A percentile compares a stretch with the other conserved stretches of the same genome.
Evolutionary conservation across 2,113 vertebrate genomes (phyloP).

Genomic region (Pangasianodon gigas): DNA sequence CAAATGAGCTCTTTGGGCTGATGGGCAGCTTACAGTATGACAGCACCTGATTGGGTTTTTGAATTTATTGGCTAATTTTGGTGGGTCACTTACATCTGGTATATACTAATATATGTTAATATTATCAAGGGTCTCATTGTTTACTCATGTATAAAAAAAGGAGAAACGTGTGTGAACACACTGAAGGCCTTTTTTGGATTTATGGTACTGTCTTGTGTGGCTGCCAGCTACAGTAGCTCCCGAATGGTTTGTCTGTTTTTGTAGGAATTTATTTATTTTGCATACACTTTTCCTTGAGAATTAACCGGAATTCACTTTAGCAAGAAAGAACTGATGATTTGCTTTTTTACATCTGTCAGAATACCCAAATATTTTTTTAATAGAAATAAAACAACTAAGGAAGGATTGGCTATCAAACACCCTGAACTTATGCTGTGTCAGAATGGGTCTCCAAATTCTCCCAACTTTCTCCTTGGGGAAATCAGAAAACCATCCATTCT

Average conservation of each 20-base stretch:
- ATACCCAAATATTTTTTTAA: background rate
- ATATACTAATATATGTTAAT: constrained; percentile 56
- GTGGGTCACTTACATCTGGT: constrained; percentile 65
- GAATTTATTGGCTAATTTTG: constrained; percentile 77
- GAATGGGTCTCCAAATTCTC: no score
- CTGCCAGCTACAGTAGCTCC: background rate
- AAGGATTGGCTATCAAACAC: background rate
- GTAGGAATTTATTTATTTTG: background rate
- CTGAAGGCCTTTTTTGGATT: constrained; percentile 27
- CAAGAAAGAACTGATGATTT: background rate
- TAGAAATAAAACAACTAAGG: background rate
- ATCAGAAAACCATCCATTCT: background rate
- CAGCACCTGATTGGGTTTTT: constrained; percentile 65
- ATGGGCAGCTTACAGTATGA: constrained; percentile 53
- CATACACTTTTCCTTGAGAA: background rate
- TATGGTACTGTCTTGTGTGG: background rate
- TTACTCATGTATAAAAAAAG: constrained; percentile 40
- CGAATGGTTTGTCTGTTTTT: background rate
- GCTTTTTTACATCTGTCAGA: background rate
- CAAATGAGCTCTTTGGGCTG: constrained; percentile 52
- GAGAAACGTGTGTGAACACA: constrained; percentile 1
- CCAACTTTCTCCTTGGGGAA: background rate
- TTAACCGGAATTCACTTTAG: background rate
- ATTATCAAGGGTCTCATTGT: constrained; percentile 40
- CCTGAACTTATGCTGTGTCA: background rate